Percentiles rank a stretch among this genome's conserved stretches.
phyloP scores from a whole-genome alignment of 2,888 invertebrate genomes.

The Protonemura montana region DNA sequence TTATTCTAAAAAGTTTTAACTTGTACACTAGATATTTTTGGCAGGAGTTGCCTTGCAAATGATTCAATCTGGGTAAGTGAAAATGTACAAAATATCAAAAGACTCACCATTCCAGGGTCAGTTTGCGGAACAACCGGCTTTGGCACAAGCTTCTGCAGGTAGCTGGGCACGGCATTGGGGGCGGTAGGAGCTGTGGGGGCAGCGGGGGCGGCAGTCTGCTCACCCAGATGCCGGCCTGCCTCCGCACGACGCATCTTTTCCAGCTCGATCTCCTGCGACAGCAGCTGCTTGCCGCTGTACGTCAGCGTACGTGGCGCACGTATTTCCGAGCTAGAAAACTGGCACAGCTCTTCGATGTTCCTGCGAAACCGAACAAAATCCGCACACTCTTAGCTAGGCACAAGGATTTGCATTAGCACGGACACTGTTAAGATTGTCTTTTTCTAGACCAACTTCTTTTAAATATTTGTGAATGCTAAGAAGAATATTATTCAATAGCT shows the following conservation, averaged over 20 bases:
- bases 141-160: slow-evolving; percentile 73
- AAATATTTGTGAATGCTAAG: too few species aligned
- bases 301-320: slow-evolving; percentile 60
- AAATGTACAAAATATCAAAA: too few species aligned
- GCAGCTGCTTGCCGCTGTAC: slow-evolving; percentile 78
- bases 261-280: slow-evolving; percentile 82
- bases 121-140: slow-evolving; percentile 57
- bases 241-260: slow-evolving; percentile 73
- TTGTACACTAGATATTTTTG: too few species aligned
- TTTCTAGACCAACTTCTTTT: too few species aligned
- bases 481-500: too few species aligned
- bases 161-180: slow-evolving; percentile 67
- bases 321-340: slow-evolving; percentile 55
- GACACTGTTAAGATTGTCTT: too few species aligned
- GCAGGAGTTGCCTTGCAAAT: too few species aligned
- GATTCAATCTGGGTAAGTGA: too few species aligned
- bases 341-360: slow-evolving; percentile 73
- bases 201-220: slow-evolving; percentile 21
- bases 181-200: slow-evolving; percentile 50
- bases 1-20: too few species aligned
- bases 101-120: slow-evolving; percentile 22
- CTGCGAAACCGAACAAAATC: too few species aligned
- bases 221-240: slow-evolving; percentile 24
- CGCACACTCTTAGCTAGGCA: too few species aligned
- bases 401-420: too few species aligned